Evolutionary conservation across 2,113 vertebrate genomes (phyloP).

Genomic region (Triplophysa rosa): DNA sequence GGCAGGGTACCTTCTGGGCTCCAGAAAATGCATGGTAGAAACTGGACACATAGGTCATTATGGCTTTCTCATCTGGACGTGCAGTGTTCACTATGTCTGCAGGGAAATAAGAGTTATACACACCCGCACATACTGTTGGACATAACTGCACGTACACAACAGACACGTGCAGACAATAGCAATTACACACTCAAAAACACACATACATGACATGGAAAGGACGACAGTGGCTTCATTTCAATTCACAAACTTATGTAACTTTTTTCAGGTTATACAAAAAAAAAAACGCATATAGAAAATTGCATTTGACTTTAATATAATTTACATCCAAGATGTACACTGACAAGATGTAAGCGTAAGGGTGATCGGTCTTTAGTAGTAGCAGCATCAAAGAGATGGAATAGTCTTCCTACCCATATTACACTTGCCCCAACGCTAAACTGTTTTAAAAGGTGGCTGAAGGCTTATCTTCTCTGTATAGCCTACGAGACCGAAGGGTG

Average conservation of each 20-base stretch:
- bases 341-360: too few relatives aligned
- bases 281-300: too few relatives aligned
- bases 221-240: not conserved
- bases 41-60: constrained; percentile 99
- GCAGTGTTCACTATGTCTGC: constrained; percentile 97
- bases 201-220: not conserved
- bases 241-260: not conserved
- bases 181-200: not conserved
- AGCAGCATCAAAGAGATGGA: too few relatives aligned
- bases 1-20: constrained; percentile 88
- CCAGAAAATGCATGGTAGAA: constrained; percentile 99
- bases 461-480: too few relatives aligned
- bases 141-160: constrained; percentile 29
- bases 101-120: constrained; percentile 65
- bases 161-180: constrained; percentile 26
- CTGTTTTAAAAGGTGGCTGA: too few relatives aligned
- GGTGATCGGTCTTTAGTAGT: too few relatives aligned
- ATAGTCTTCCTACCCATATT: too few relatives aligned
- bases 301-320: too few relatives aligned
- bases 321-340: too few relatives aligned
- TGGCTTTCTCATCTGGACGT: constrained; percentile 96
- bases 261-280: too few relatives aligned
- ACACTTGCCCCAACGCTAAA: too few relatives aligned
- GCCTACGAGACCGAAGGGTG: too few relatives aligned
- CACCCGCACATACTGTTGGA: constrained; percentile 32